Base-by-base conservation (phyloP, 2,797 vertebrate species). In the Chloroceryle amazona region DNA sequence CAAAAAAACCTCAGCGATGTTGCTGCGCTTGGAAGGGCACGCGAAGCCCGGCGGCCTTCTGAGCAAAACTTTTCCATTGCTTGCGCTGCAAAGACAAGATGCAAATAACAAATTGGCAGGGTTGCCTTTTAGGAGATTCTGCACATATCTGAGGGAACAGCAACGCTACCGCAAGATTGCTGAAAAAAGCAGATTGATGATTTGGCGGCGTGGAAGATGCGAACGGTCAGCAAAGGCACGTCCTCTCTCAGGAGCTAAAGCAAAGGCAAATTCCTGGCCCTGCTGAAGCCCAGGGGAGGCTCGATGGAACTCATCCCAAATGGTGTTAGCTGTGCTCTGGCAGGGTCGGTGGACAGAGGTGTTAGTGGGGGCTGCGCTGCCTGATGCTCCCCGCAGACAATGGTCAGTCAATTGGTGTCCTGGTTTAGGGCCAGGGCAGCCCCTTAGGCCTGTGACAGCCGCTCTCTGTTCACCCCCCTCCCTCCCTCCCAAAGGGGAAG, bases 31-130 rank as follows among this genome's bases (percentile, higher is more conserved):
- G 92, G 89, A 95, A 95, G 65, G 2, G 12, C 1, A 0, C 52
- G 62, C 68, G 47, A 73, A 72, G 39, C 49, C n/a, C 7, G 57
- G 81, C 84, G 89, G 68, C 11, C 42, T 89, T 41, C 91, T 89
- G 85, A 90, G 89, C 42, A 75, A 72, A 89, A 58, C 72, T 85
- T 95, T 88, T 86, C 91, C 85, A n/a, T 52, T 8, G 9, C 94
- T 81, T 0, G 0, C 6, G 4, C 91, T 92, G 58, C 68, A 62
- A 61, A 80, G 86, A 47, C 47, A 35, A 74, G 94, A 78, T 79
- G 84, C 75, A 78, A 65, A 58, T 62, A 83, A 26, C 57, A 55
- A 83, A 81, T 78, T 88, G 89, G 68, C 87, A 79, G 11, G 42
- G 68, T 57, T 55, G 54, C 16, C 6, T 63, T 89, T 86, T 18